These are phyloP conservation scores for Prolemur simus DNA, from an alignment of 2,113 vertebrate genomes.

Conservation along the genomic window DNA sequence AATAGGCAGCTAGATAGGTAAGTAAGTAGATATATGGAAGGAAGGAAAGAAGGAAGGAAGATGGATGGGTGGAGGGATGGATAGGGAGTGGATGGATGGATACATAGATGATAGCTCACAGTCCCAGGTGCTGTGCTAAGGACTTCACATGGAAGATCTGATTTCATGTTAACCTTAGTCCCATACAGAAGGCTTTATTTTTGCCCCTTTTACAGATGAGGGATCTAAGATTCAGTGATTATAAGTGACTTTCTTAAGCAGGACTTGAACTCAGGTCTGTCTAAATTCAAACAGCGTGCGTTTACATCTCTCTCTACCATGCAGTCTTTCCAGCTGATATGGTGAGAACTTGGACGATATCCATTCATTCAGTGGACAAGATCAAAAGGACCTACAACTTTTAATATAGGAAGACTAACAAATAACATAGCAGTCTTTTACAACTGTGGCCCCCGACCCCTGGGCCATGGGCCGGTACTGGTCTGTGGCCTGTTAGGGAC, in stretches of 20 bases:
- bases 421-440: not conserved
- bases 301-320: not conserved
- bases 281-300: not conserved
- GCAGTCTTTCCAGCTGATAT: not conserved
- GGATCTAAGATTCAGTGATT: not conserved
- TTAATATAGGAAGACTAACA: not conserved
- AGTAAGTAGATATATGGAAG: too few species aligned
- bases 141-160: not conserved
- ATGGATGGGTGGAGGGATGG: not conserved
- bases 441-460: too few species aligned
- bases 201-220: not conserved
- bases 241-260: not conserved
- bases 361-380: not conserved
- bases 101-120: not conserved
- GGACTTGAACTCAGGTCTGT: not conserved
- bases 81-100: not conserved
- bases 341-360: not conserved
- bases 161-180: not conserved
- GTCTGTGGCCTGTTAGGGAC: too few species aligned
- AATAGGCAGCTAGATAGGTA: not conserved
- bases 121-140: not conserved
- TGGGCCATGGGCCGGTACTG: accelerated
- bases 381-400: not conserved
- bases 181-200: not conserved
- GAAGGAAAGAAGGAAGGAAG: not conserved